phyloP scores from a whole-genome alignment of 1,140 invertebrate species.

The Cecropterus lyciades region DNA sequence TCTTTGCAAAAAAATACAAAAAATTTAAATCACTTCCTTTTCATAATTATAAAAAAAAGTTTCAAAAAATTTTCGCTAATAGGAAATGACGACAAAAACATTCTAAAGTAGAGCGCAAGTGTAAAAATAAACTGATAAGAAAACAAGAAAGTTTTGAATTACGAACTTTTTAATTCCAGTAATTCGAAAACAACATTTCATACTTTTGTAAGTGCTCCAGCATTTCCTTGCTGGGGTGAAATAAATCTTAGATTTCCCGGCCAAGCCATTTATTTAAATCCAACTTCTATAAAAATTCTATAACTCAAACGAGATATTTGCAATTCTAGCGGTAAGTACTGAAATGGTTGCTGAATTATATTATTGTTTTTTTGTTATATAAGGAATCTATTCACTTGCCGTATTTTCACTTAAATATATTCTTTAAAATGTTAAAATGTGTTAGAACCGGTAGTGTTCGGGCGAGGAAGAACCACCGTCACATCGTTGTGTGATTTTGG shows the following conservation, averaged over 20 bases:
- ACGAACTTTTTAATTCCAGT: conserved; percentile 31
- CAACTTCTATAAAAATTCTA: conserved; percentile 9
- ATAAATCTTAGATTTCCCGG: conserved; percentile 27
- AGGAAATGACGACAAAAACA: background rate
- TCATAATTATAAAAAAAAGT: background rate
- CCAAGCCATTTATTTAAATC: conserved; percentile 28
- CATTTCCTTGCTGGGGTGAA: conserved; percentile 28
- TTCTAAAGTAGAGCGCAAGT: background rate
- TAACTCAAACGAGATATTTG: conserved; percentile 7
- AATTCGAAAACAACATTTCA: conserved; percentile 36
- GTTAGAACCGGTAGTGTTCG: no score
- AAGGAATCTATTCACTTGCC: no score
- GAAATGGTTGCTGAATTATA: conserved; percentile 10
- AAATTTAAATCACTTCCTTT: background rate
- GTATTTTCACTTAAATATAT: no score
- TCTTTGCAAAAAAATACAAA: no score
- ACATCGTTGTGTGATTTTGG: no score
- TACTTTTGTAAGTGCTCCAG: conserved; percentile 28
- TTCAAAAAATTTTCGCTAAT: background rate
- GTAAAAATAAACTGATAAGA: conserved; percentile 25
- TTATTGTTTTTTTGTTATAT: background rate
- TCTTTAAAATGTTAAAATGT: no score
- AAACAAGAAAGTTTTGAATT: conserved; percentile 18
- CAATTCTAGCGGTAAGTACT: conserved; percentile 14
- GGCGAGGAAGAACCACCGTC: no score